These are phyloP conservation scores for Melinaea marsaeus DNA, from an alignment of 2,888 invertebrate species.

Conservation along the genomic window DNA sequence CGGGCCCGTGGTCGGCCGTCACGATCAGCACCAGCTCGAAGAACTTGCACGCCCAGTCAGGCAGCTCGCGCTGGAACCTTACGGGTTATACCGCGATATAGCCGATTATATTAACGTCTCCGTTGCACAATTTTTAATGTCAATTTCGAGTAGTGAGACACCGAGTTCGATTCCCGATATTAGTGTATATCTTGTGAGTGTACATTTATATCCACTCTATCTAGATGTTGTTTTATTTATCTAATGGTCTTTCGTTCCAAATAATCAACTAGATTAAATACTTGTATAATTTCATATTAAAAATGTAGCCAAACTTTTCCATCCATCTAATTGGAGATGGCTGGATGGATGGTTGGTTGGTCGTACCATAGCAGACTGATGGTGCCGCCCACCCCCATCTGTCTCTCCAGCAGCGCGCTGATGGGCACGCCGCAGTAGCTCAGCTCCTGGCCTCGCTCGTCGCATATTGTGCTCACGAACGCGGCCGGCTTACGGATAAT, in stretches of 20 bases:
- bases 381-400: slow-evolving; percentile 98
- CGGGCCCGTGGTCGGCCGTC: slow-evolving; percentile 99
- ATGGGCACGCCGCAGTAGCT: slow-evolving; percentile 97
- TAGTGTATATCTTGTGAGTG: no score
- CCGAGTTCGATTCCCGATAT: background rate
- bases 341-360: no score
- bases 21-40: slow-evolving; percentile 99
- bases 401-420: slow-evolving; percentile 92
- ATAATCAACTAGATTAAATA: no score
- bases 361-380: slow-evolving; percentile 93
- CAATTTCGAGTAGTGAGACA: background rate
- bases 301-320: no score
- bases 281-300: no score
- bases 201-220: no score
- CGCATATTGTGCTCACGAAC: slow-evolving; percentile 99
- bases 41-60: slow-evolving; percentile 96
- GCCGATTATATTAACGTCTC: background rate
- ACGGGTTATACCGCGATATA: background rate
- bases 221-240: no score
- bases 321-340: no score
- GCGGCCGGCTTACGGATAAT: slow-evolving; percentile 99
- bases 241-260: no score
- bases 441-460: slow-evolving; percentile 98
- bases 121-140: no score
- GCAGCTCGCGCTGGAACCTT: slow-evolving; percentile 95